Conservation (phyloP, 2,113 vertebrate genomes). For the Gnathonemus longibarbis region DNA sequence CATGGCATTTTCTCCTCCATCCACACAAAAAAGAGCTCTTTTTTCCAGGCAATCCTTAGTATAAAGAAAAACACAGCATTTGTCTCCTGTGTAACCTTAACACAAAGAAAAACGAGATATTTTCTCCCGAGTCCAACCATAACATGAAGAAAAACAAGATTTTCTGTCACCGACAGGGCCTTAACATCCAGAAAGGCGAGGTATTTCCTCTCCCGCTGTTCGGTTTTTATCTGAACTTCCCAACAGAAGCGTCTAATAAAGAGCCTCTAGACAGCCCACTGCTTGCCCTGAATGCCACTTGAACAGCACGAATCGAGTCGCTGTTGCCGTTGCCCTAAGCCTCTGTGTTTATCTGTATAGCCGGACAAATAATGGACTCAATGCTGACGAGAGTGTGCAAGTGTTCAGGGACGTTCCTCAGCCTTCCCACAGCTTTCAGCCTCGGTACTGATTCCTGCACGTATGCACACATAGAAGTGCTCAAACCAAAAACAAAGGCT, state of each 20-base stretch:
- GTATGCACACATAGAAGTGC: background rate
- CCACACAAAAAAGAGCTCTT: background rate
- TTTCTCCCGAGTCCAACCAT: background rate
- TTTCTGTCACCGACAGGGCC: background rate
- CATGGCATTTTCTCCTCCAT: background rate
- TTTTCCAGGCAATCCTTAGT: background rate
- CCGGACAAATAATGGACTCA: background rate
- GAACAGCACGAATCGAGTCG: background rate
- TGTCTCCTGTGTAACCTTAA: background rate
- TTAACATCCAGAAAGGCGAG: background rate
- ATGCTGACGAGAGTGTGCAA: background rate
- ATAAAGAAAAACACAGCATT: background rate
- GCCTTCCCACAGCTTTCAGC: background rate
- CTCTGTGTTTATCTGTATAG: background rate
- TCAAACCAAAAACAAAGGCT: no score
- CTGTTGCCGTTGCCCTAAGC: background rate
- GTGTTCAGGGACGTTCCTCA: background rate
- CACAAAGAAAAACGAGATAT: background rate
- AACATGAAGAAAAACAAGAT: background rate
- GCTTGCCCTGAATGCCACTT: background rate
- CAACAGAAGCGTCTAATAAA: background rate
- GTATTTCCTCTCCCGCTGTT: background rate
- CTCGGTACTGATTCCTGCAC: background rate
- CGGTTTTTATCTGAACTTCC: background rate
- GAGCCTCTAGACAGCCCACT: background rate